Evolutionary conservation across 2,888 invertebrate genomes (phyloP).

Genomic region (Pherbina coryleti): DNA sequence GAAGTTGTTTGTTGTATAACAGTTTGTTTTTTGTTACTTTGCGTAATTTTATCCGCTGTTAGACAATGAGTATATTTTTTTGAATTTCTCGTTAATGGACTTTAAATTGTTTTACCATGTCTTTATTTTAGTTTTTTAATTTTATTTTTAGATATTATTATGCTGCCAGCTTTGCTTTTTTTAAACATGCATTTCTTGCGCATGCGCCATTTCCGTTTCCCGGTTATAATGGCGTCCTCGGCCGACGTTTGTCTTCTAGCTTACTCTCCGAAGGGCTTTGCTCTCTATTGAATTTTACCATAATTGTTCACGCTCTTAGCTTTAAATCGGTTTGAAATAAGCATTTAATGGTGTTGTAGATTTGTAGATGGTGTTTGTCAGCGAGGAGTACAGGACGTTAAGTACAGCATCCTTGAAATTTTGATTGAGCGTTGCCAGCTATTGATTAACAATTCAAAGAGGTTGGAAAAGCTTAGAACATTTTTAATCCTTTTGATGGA

Average conservation of each 20-base stretch:
- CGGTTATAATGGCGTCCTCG: background rate
- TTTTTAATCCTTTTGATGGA: background rate
- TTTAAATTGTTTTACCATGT: background rate
- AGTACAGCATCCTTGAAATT: slow-evolving; percentile 4
- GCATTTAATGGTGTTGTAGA: background rate
- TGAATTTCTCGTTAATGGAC: background rate
- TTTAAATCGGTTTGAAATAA: background rate
- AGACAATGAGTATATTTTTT: background rate
- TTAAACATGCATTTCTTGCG: background rate
- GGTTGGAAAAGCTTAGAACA: background rate
- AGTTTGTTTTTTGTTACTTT: no score
- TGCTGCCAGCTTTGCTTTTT: background rate
- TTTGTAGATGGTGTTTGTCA: background rate
- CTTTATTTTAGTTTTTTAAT: background rate
- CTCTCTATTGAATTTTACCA: no score
- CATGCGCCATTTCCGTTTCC: slow-evolving; percentile 9
- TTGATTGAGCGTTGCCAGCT: background rate
- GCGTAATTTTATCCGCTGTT: background rate
- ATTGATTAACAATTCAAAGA: no score
- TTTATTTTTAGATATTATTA: background rate
- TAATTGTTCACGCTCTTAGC: background rate
- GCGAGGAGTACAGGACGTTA: background rate
- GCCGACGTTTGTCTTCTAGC: background rate
- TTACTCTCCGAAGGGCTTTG: background rate
- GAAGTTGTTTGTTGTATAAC: background rate